Evolutionary conservation across 37 sponge, comb jelly and placozoan species (phyloP).

Genomic region (Cliona cf. orientalis): DNA sequence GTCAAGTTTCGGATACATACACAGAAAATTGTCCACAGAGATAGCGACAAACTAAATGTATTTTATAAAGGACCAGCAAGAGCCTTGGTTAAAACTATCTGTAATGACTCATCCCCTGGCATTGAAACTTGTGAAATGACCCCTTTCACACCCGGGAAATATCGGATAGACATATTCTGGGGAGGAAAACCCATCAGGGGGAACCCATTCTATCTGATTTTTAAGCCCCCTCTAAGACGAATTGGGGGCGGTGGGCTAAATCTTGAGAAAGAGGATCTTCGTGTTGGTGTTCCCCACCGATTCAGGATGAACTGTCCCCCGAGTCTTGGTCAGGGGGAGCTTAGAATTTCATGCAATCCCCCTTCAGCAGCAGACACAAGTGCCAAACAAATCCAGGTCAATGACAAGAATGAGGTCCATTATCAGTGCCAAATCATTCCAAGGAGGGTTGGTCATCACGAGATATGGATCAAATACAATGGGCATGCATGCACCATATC

Average conservation of each 20-base stretch:
- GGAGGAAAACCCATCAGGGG: slow-evolving; percentile 45
- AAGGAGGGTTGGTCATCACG: slow-evolving; percentile 37
- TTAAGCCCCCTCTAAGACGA: too few species aligned
- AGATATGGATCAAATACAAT: slow-evolving; percentile 42
- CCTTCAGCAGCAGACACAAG: slow-evolving; percentile 22
- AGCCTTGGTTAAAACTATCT: slow-evolving; percentile 26
- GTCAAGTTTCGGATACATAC: slow-evolving; percentile 45
- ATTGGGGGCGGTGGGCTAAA: slow-evolving; percentile 59
- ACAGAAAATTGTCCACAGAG: background rate
- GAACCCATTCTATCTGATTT: slow-evolving; percentile 46
- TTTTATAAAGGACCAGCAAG: slow-evolving; percentile 51
- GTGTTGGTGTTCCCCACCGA: slow-evolving; percentile 52
- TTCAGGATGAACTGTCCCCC: slow-evolving; percentile 65
- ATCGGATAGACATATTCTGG: slow-evolving; percentile 59
- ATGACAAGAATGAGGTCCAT: background rate
- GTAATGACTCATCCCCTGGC: slow-evolving; percentile 12
- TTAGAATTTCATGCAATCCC: slow-evolving; percentile 28
- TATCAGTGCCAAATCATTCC: slow-evolving; percentile 58
- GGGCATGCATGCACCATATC: slow-evolving; percentile 70
- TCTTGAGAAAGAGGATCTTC: slow-evolving; percentile 22
- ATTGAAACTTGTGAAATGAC: slow-evolving; percentile 35
- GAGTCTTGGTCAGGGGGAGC: slow-evolving; percentile 3
- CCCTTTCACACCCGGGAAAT: slow-evolving; percentile 39
- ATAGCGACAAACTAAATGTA: too few species aligned
- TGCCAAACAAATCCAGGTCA: too few species aligned